phyloP scores from a whole-genome alignment of 2,797 vertebrate species.

The Ciconia nigra region DNA sequence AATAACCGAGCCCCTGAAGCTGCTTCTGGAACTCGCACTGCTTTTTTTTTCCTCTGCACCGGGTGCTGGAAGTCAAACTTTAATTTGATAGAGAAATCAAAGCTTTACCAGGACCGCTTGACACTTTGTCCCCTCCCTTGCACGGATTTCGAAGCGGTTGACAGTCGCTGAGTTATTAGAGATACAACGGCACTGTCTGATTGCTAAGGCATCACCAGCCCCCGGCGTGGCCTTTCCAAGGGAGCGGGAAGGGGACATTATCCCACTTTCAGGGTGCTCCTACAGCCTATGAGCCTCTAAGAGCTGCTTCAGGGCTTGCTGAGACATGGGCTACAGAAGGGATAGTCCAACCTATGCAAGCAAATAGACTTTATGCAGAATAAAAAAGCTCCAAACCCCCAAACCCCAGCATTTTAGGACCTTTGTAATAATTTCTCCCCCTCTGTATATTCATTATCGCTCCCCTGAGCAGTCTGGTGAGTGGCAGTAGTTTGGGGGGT shows the following conservation, averaged over 20 bases:
- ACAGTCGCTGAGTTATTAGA: background rate
- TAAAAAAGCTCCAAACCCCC: background rate
- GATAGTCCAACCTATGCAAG: background rate
- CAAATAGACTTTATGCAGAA: background rate
- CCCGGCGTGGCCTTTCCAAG: background rate
- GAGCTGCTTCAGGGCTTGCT: background rate
- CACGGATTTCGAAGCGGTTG: fast-evolving
- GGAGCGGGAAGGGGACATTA: background rate
- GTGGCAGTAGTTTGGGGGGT: too few species aligned
- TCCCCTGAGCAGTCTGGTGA: background rate
- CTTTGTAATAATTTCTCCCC: background rate
- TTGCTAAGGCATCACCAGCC: background rate
- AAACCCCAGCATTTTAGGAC: background rate
- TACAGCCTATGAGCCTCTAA: background rate
- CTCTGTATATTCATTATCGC: background rate
- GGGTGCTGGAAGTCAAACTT: background rate
- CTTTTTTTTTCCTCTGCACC: background rate
- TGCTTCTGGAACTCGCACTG: background rate
- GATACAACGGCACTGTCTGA: background rate
- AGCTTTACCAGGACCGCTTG: background rate
- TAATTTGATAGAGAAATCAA: background rate
- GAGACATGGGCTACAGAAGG: background rate
- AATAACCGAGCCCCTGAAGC: background rate
- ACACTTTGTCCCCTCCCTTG: background rate
- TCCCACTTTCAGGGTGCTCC: background rate